Base-by-base conservation (phyloP, 2,113 vertebrate genomes). In the Uria lomvia region DNA sequence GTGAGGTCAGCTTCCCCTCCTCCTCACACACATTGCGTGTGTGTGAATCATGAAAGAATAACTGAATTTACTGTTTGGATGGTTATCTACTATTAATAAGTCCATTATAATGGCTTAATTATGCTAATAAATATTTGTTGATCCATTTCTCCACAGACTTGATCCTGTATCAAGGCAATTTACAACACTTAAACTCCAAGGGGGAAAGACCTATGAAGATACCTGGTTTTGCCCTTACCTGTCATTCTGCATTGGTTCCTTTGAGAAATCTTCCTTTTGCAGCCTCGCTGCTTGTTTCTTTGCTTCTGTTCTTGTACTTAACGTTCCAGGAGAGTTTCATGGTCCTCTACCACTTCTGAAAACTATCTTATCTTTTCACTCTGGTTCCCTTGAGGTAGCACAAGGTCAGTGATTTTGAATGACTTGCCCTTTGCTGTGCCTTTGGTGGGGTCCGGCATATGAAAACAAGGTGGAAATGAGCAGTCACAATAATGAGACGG, bases 201-300 rank as follows among this genome's bases (percentile, higher is more conserved):
- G 12, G 23, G 3, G 32, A 52, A 38, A 58, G 50, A 70, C 15
- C 55, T 32, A n/a, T 0, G 11, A 42, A 0, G 2, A 55, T 22
- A 68, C 15, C 8, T 10, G 12, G 22, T 19, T 84, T 81, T 90
- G 60, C 15, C 77, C 42, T 74, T 55, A 49, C 14, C 59, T 94
- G 67, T 63, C 42, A 58, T 12, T 73, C 15, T 5, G 4, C 11
- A 10, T n/a, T 40, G 34, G 36, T 56, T 88, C n/a, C 53, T 58
- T 71, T 45, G 47, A 58, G 40, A 90, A 91, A 80, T 47, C 12
- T 80, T 70, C 36, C 34, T 85, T 75, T 80, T 59, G 8, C 24
- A 71, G 70, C 60, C 49, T 91, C 38, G 15, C 32, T 59, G 34
- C 32, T 68, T 12, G 5, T 65, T 27, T 15, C 20, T 74, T 73